Percentiles rank a stretch among this genome's conserved stretches.
Conservation (phyloP, 1,140 invertebrate genomes). For the Magallana gigas region DNA sequence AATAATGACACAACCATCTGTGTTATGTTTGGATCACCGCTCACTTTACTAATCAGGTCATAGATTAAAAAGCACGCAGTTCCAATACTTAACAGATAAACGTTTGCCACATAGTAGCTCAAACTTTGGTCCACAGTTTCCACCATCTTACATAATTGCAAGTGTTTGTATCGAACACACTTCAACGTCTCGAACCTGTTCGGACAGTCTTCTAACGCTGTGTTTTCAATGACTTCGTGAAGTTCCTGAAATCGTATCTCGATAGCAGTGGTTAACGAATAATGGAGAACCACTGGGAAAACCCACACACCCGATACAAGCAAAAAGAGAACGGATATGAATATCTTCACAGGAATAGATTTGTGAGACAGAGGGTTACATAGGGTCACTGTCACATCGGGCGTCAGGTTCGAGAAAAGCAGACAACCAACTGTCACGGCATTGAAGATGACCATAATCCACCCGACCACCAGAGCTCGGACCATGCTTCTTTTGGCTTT, state of each 20-base stretch:
- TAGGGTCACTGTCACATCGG: background rate
- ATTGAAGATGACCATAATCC: background rate
- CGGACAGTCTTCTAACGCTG: background rate
- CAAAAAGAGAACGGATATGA: background rate
- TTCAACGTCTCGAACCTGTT: background rate
- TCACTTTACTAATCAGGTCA: background rate
- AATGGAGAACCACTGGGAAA: background rate
- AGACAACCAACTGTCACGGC: background rate
- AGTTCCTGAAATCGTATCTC: background rate
- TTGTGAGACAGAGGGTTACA: background rate
- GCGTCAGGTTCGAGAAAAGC: background rate
- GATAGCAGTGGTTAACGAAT: background rate
- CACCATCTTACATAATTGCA: constrained; percentile 7
- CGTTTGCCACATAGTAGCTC: background rate
- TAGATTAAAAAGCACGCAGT: background rate
- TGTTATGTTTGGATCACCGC: no score
- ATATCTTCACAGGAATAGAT: background rate
- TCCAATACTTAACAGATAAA: background rate
- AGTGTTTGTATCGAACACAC: background rate
- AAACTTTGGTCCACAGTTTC: constrained; percentile 20
- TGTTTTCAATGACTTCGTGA: background rate
- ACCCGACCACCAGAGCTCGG: background rate
- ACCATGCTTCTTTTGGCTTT: background rate
- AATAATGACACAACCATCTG: no score
- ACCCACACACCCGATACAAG: background rate